A percentile compares a stretch with the other conserved stretches of the same genome.
These are phyloP conservation scores for Trisateles emortualis DNA, from an alignment of 2,888 invertebrate genomes.

Conservation along the genomic window DNA sequence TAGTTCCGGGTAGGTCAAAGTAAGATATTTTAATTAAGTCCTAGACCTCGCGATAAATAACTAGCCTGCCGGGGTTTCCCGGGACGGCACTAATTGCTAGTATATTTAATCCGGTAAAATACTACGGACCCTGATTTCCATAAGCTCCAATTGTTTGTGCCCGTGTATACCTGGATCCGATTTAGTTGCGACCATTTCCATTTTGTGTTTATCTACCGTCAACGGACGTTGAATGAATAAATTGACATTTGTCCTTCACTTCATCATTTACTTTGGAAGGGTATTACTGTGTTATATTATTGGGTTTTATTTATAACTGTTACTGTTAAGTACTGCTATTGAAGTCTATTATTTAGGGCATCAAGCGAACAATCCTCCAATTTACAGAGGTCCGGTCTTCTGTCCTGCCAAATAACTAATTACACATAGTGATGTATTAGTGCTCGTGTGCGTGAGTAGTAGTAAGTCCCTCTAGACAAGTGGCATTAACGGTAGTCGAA, in stretches of 20 bases:
- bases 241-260: slow-evolving; percentile 58
- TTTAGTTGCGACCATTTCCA: slow-evolving; percentile 77
- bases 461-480: too few relatives aligned
- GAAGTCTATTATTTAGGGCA: too few relatives aligned
- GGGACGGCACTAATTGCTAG: slow-evolving; percentile 83
- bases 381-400: too few relatives aligned
- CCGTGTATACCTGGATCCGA: slow-evolving; percentile 74
- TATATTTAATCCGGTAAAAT: slow-evolving; percentile 86
- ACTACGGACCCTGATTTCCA: slow-evolving; percentile 83
- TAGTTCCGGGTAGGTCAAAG: slow-evolving; percentile 74
- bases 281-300: slow-evolving; percentile 5
- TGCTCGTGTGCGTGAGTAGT: too few relatives aligned
- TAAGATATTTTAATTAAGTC: slow-evolving; percentile 86
- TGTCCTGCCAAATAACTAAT: too few relatives aligned
- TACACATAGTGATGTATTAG: too few relatives aligned
- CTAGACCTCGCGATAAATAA: slow-evolving; percentile 84
- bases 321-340: too few relatives aligned
- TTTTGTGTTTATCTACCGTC: slow-evolving; percentile 74
- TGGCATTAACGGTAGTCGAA: too few relatives aligned
- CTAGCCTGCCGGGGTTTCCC: slow-evolving; percentile 66
- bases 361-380: too few relatives aligned
- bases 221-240: slow-evolving; percentile 72
- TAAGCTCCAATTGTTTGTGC: slow-evolving; percentile 84
- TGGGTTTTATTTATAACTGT: background rate
- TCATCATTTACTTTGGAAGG: slow-evolving; percentile 54